Evolutionary conservation across 2,113 vertebrate genomes (phyloP).

Genomic region (Misgurnus anguillicaudatus): DNA sequence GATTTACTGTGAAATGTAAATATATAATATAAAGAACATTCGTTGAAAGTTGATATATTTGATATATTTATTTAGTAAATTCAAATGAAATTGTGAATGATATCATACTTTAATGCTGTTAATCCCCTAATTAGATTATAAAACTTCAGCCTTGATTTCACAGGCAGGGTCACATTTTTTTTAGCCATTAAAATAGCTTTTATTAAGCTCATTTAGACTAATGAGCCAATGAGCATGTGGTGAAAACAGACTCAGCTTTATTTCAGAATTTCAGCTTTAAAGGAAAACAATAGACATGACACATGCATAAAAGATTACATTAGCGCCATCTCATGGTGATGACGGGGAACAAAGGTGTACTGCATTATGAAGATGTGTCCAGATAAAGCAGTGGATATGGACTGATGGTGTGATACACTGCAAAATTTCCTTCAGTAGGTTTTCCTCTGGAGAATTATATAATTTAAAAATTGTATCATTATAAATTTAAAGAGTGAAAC

Average conservation of each 20-base stretch:
- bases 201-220: neutral
- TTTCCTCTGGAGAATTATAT: neutral
- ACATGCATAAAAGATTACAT: constrained; percentile 41
- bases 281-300: constrained; percentile 3
- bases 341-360: constrained; percentile 60
- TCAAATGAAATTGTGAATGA: too few species aligned
- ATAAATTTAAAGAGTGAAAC: neutral
- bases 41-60: too few species aligned
- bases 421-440: neutral
- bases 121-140: too few species aligned
- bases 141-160: too few species aligned
- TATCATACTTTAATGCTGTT: too few species aligned
- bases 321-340: constrained; percentile 59
- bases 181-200: neutral
- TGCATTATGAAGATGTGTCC: neutral
- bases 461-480: too few species aligned
- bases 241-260: neutral
- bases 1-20: too few species aligned
- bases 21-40: too few species aligned
- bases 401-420: too few species aligned
- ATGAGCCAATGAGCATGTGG: neutral
- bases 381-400: neutral
- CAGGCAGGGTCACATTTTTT: too few species aligned
- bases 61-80: too few species aligned
- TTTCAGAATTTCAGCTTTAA: neutral